phyloP scores from a whole-genome alignment of 2,888 invertebrate genomes.

The Sepioteuthis lessoniana region DNA sequence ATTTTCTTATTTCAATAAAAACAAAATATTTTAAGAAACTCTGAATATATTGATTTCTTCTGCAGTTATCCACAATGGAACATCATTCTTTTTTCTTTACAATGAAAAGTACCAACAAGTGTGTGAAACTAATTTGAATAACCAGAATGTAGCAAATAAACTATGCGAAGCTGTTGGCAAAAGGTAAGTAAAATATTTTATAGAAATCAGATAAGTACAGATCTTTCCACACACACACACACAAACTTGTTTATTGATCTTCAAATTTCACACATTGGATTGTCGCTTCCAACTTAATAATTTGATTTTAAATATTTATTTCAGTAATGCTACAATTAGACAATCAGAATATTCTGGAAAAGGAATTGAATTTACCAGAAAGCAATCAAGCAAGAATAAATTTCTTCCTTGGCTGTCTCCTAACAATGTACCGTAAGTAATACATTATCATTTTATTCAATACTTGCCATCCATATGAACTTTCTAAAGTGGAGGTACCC shows the following conservation, averaged over 20 bases:
- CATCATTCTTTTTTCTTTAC: background rate
- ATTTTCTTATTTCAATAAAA: background rate
- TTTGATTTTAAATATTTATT: background rate
- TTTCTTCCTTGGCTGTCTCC: background rate
- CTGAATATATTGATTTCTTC: background rate
- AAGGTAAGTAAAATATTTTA: background rate
- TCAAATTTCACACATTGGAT: background rate
- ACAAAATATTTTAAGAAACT: background rate
- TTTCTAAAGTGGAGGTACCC: background rate
- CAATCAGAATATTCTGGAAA: background rate
- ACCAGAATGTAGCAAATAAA: background rate
- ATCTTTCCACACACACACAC: background rate
- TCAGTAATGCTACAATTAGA: background rate
- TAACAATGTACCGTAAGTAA: background rate
- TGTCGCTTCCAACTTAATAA: background rate
- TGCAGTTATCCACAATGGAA: background rate
- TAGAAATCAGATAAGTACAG: background rate
- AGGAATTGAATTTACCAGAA: background rate
- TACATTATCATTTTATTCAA: background rate
- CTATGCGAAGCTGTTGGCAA: background rate
- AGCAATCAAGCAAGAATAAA: background rate
- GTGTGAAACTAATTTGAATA: background rate
- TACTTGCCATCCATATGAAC: background rate
- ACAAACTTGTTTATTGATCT: background rate
- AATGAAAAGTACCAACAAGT: background rate